phyloP scores from a whole-genome alignment of 2,888 invertebrate genomes.

The Rhorus exstirpatorius region DNA sequence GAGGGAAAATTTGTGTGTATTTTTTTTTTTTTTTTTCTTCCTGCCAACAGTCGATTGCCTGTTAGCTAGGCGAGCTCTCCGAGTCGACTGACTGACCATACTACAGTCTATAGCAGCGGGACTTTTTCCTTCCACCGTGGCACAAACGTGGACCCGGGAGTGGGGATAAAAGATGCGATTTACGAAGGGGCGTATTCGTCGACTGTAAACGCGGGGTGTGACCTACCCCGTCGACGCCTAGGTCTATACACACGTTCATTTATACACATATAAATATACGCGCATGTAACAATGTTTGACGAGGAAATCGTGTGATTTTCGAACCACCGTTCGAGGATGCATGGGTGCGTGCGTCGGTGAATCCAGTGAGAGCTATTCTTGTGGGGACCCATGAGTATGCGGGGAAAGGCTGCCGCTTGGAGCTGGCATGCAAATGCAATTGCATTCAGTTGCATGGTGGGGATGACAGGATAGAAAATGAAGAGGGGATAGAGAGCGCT shows the following conservation, averaged over 20 bases:
- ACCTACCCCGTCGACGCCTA: constrained; percentile 66
- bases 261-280: not conserved
- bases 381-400: constrained; percentile 34
- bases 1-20: too few relatives aligned
- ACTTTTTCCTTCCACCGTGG: constrained; percentile 80
- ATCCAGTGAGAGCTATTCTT: constrained; percentile 59
- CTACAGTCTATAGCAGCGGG: constrained; percentile 73
- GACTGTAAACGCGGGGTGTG: constrained; percentile 64
- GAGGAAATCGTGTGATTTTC: constrained; percentile 29
- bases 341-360: constrained; percentile 1
- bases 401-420: constrained; percentile 29
- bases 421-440: constrained; percentile 58
- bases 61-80: constrained; percentile 83
- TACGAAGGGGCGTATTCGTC: constrained; percentile 67
- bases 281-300: too few relatives aligned
- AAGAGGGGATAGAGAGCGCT: constrained; percentile 14
- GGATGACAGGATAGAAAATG: not conserved
- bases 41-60: constrained; percentile 66
- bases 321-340: not conserved
- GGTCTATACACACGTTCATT: not conserved
- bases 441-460: not conserved
- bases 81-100: constrained; percentile 83
- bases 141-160: constrained; percentile 29
- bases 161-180: constrained; percentile 54
- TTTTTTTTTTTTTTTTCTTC: too few relatives aligned